These are phyloP conservation scores for Rhamphomyia laevipes DNA, from an alignment of 2,888 invertebrate species.

Conservation along the genomic window DNA sequence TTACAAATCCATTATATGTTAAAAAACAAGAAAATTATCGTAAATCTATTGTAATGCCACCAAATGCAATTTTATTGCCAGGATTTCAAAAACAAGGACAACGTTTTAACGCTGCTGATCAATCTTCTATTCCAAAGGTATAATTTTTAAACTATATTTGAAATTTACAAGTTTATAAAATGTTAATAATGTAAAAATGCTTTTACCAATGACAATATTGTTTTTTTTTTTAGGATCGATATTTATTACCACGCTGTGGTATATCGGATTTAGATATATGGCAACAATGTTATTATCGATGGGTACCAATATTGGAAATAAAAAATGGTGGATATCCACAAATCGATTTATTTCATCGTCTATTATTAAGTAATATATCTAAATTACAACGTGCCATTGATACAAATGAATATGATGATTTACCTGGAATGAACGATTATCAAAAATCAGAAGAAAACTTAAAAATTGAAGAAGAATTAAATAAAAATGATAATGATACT, in stretches of 20 bases:
- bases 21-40: slow-evolving; percentile 25
- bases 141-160: not conserved
- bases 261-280: slow-evolving; percentile 59
- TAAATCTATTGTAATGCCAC: slow-evolving; percentile 29
- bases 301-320: slow-evolving; percentile 68
- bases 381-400: slow-evolving; percentile 35
- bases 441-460: not conserved
- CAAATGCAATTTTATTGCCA: slow-evolving; percentile 23
- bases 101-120: slow-evolving; percentile 15
- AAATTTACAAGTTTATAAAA: no score
- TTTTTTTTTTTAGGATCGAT: slow-evolving; percentile 24
- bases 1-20: slow-evolving; percentile 72
- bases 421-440: slow-evolving; percentile 21
- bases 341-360: slow-evolving; percentile 34
- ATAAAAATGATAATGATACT: not conserved
- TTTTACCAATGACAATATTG: no score
- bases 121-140: slow-evolving; percentile 31
- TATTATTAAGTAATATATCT: slow-evolving; percentile 33
- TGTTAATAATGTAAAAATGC: no score
- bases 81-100: slow-evolving; percentile 21
- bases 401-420: slow-evolving; percentile 31
- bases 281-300: slow-evolving; percentile 83
- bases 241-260: slow-evolving; percentile 40
- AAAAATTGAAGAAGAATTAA: not conserved
- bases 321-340: slow-evolving; percentile 36